Base-by-base conservation (phyloP, 1,140 invertebrate species). In the Gryllus bimaculatus region DNA sequence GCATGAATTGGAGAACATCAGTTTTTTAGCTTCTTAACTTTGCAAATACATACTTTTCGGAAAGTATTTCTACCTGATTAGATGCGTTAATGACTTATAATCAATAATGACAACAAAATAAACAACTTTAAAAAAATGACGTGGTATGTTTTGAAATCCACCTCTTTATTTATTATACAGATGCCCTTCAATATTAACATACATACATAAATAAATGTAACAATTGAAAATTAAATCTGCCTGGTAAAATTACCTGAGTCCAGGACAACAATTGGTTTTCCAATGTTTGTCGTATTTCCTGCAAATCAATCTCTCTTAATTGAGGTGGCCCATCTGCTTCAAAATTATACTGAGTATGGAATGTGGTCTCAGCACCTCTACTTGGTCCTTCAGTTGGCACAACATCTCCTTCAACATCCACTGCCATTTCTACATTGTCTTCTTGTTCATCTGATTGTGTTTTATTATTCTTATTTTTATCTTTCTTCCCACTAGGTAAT, bases 331-430 rank as follows among this genome's bases (percentile, higher is more conserved):
- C 77, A 49, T 80, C 78, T 76, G 47, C n/a, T 47, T 13, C 10
- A 8, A 79, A 20, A 8, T 66, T 12, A 48, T 76, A 47, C 87
- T 80, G 88, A 85, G 91, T 92, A 81, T 91, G 89, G 80, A 91
- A 90, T 8, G 90, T 91, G 12, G 93, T 93, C 47, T 96, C 93
- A 0, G 84, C 83, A 47, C 91, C 91, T 81, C 95, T 86, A 2
- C 88, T 84, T 15, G 92, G 94, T 8, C 84, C 91, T 77, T 86
- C 82, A 0, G 95, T 97, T 21, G 87, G 80, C 0, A 95, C 87
- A 18, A 85, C 85, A 77, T 96, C 94, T 12, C 95, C 95, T 82
- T 95, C 94, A 15, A 95, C 87, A 80, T 94, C 84, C 80, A 74
- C 85, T 81, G 3, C 85, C 82, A 26, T 83, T 82, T 47, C 77